phyloP scores from a whole-genome alignment of 2,888 invertebrate genomes.

The Ommatoiulus sabulosus region DNA sequence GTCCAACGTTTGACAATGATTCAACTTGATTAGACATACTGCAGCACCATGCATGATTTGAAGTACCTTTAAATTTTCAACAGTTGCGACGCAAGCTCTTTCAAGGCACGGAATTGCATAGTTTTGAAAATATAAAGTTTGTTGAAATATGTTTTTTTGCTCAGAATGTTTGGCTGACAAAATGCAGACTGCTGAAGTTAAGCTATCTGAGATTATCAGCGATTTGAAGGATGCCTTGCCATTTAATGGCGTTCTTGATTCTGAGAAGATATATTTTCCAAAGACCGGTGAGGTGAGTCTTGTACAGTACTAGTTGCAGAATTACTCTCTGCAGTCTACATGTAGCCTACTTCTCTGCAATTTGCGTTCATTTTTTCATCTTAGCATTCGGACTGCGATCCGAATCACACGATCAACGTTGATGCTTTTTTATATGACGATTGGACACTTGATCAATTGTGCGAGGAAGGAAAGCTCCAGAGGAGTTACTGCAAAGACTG shows the following conservation, averaged over 20 bases:
- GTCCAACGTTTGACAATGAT: no score
- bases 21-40: no score
- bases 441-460: conserved; percentile 73
- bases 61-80: no score
- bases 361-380: not conserved
- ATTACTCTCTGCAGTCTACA: not conserved
- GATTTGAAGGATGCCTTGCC: conserved; percentile 53
- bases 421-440: conserved; percentile 80
- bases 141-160: no score
- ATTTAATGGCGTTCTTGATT: conserved; percentile 47
- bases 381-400: conserved; percentile 70
- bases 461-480: conserved; percentile 69
- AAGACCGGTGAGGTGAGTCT: conserved; percentile 50
- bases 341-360: no score
- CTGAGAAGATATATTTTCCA: conserved; percentile 55
- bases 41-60: no score
- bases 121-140: no score
- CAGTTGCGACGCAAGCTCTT: no score
- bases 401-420: conserved; percentile 73
- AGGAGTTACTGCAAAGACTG: conserved; percentile 72
- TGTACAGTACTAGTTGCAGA: not conserved
- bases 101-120: no score
- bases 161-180: conserved; percentile 55
- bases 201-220: conserved; percentile 51
- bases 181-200: conserved; percentile 53